Conservation (phyloP, 2,888 invertebrate genomes). For the Aspidapion aeneum region DNA sequence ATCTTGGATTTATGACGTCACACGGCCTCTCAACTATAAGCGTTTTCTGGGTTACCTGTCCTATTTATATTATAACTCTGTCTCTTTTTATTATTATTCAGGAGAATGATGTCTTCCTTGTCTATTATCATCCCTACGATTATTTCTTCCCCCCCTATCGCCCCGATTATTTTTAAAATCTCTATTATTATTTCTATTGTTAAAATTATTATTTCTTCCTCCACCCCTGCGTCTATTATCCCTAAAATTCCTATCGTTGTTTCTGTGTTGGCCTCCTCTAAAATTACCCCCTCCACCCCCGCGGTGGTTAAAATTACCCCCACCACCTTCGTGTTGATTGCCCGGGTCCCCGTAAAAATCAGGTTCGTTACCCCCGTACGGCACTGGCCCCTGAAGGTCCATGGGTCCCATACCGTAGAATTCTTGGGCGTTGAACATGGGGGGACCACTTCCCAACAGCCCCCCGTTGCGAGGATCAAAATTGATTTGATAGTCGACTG, state of each 20-base stretch:
- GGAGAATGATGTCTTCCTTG: conserved; percentile 7
- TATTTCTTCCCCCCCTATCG: conserved; percentile 19
- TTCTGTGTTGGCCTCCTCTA: conserved; percentile 34
- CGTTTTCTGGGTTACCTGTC: too few relatives aligned
- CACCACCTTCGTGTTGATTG: conserved; percentile 34
- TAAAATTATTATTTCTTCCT: conserved; percentile 7
- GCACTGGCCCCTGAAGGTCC: conserved; percentile 10
- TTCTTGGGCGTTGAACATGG: conserved; percentile 32
- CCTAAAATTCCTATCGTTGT: conserved; percentile 34
- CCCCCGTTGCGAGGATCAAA: conserved; percentile 45
- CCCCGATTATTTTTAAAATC: background rate
- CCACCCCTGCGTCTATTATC: conserved; percentile 32
- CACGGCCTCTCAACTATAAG: too few relatives aligned
- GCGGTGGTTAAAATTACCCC: conserved; percentile 36
- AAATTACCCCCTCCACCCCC: conserved; percentile 16
- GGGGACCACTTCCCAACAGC: conserved; percentile 37
- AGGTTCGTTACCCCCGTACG: background rate
- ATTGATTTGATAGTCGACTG: conserved; percentile 44
- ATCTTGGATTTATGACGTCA: too few relatives aligned
- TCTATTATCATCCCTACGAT: conserved; percentile 12
- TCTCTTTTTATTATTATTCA: too few relatives aligned
- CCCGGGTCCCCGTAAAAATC: background rate
- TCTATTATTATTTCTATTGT: background rate
- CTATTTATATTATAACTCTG: too few relatives aligned
- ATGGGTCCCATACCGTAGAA: conserved; percentile 21